Evolutionary conservation across 2,113 vertebrate genomes (phyloP), one percentile per base, ranked within the genome.

Genomic region (Chamaea fasciata): DNA sequence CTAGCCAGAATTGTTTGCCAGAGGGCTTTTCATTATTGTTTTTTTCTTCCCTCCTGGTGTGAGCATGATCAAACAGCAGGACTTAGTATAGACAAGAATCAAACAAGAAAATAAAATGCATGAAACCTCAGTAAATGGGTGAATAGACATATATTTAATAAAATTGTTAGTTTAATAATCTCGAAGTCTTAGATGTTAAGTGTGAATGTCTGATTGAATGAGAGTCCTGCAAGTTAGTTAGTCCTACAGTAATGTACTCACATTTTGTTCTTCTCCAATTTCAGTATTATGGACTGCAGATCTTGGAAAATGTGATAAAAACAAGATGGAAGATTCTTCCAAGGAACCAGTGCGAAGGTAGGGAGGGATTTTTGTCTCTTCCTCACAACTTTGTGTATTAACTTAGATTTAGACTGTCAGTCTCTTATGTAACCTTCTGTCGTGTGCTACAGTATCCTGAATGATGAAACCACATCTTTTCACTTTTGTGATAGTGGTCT

Each of bases 301-400:
- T 99, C 97, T 98, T 99, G 97, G 99, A 99, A 98, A 98, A 98
- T 6, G 99, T 99, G 97, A 99, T 99, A 96, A 99, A 99, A 98
- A 99, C 99, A 89, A 98, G 99, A 95, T 99, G 99, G 99, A 99
- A 99, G 98, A 99, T 99, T 97, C 98, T 99, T 63, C 99, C 99
- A 20, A 98, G 99, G 95, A 99, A 99, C 98, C 99, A 99, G 62
- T 99, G 99, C 94, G 99, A 99, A 98, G 99, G 99, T 99, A 99
- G 97, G 97, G 89, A 94, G 78, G 64, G 33, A 9, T 44, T 86
- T 85, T 83, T 92, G 49, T 55, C 8, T n/a, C 89, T 7, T 39
- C 23, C 22, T 87, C 27, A 3, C 41, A 35, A 30, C 14, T 68
- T 56, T 16, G 9, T 39, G 9, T 50, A 7, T 57, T 49, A 56